Conservation (phyloP, 2,797 vertebrate species). For the Chromobotia macracanthus region DNA sequence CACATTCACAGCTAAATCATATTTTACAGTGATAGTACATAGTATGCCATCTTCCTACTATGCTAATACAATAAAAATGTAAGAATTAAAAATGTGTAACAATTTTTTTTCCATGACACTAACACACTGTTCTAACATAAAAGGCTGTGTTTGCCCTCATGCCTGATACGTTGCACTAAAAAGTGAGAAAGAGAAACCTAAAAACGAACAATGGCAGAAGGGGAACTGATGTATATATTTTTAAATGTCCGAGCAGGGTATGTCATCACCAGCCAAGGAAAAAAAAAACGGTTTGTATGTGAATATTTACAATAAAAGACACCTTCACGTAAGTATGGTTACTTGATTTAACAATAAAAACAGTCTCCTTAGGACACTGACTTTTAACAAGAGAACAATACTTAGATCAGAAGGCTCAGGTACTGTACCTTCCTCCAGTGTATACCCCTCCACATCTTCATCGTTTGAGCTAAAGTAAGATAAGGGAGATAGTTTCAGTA, state of each 20-base stretch:
- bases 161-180: background rate
- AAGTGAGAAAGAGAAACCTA: background rate
- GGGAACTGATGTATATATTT: background rate
- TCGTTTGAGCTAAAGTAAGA: constrained; percentile 41
- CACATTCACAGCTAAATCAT: background rate
- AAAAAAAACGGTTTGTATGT: constrained; percentile 36
- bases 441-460: constrained; percentile 64
- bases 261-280: background rate
- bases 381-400: background rate
- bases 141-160: background rate
- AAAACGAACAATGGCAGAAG: background rate
- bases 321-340: background rate
- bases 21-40: too few species aligned
- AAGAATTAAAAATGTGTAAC: background rate
- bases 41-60: too few species aligned
- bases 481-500: constrained; percentile 59
- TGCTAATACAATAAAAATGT: background rate
- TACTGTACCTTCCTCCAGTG: constrained; percentile 79
- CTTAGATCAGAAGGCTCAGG: constrained; percentile 20
- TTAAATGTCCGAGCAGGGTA: background rate
- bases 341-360: background rate
- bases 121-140: background rate
- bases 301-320: constrained; percentile 7
- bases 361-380: background rate
- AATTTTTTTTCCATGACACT: background rate